Evolutionary conservation across 2,888 invertebrate species (phyloP).

Genomic region (Ormyrus nitidulus): DNA sequence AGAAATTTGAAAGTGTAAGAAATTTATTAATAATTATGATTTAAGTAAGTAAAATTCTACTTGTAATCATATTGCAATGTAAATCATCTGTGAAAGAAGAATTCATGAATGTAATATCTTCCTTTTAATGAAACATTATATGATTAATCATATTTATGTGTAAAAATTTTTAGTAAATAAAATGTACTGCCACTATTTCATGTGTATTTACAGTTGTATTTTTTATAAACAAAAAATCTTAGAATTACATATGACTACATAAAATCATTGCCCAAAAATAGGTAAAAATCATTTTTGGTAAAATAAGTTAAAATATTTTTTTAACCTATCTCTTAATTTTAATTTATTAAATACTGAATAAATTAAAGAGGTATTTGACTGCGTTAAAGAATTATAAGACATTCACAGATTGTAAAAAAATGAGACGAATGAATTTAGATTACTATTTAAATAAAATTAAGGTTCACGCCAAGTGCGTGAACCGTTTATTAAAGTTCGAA

Average conservation of each 20-base stretch:
- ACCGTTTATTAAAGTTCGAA: too few species aligned
- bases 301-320: slow-evolving; percentile 37
- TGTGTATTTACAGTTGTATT: slow-evolving; percentile 54
- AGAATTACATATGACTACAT: slow-evolving; percentile 27
- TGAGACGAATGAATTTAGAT: too few species aligned
- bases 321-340: background rate
- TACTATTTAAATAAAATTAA: slow-evolving; percentile 37
- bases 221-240: slow-evolving; percentile 33
- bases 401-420: slow-evolving; percentile 6
- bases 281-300: slow-evolving; percentile 37
- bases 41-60: slow-evolving; percentile 40
- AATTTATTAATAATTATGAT: slow-evolving; percentile 21
- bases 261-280: slow-evolving; percentile 49
- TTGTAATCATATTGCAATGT: slow-evolving; percentile 38
- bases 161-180: slow-evolving; percentile 55
- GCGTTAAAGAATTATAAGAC: slow-evolving; percentile 18
- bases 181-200: slow-evolving; percentile 53
- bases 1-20: slow-evolving; percentile 42
- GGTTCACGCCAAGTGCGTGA: too few species aligned
- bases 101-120: slow-evolving; percentile 44
- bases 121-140: slow-evolving; percentile 48
- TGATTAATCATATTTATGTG: slow-evolving; percentile 50
- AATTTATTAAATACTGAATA: slow-evolving; percentile 5
- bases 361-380: slow-evolving; percentile 25
- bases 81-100: slow-evolving; percentile 35